Percentiles rank a stretch among this genome's conserved stretches.
Evolutionary conservation across 2,797 vertebrate species (phyloP).

Genomic region (Dallia pectoralis): DNA sequence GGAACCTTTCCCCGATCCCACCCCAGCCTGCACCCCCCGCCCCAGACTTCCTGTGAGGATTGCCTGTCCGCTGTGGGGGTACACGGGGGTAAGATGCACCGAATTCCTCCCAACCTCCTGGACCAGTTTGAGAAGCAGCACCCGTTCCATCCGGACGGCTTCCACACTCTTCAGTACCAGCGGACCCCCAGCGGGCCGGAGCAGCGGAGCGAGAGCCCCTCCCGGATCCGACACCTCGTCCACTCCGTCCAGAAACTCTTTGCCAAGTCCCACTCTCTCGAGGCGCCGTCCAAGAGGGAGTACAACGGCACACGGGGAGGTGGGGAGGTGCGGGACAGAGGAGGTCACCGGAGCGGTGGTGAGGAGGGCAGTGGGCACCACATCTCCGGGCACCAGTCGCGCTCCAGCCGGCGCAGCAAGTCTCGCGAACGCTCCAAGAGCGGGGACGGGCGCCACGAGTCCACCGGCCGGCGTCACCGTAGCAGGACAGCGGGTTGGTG

Average conservation of each 20-base stretch:
- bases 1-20: slow-evolving; percentile 97
- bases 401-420: slow-evolving; percentile 76
- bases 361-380: slow-evolving; percentile 79
- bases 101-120: slow-evolving; percentile 88
- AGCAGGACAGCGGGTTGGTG: slow-evolving; percentile 93
- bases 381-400: slow-evolving; percentile 83
- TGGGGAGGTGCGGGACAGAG: slow-evolving; percentile 77
- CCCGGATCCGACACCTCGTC: slow-evolving; percentile 96
- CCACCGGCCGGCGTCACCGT: slow-evolving; percentile 70
- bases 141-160: slow-evolving; percentile 96
- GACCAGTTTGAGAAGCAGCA: slow-evolving; percentile 98
- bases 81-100: slow-evolving; percentile 86
- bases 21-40: slow-evolving; percentile 84
- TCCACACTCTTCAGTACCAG: slow-evolving; percentile 97
- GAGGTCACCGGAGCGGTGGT: slow-evolving; percentile 71
- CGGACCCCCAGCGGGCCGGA: slow-evolving; percentile 80
- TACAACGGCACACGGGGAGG: slow-evolving; percentile 84
- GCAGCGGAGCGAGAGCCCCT: slow-evolving; percentile 95
- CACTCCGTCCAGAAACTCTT: slow-evolving; percentile 99
- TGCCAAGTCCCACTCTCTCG: slow-evolving; percentile 97
- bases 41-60: slow-evolving; percentile 89
- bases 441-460: slow-evolving; percentile 75
- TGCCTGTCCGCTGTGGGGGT: slow-evolving; percentile 76
- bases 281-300: slow-evolving; percentile 92
- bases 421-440: slow-evolving; percentile 81